Evolutionary conservation across 2,888 invertebrate species (phyloP), one percentile per base, ranked within the genome.

Genomic region (Conchocele bisecta): DNA sequence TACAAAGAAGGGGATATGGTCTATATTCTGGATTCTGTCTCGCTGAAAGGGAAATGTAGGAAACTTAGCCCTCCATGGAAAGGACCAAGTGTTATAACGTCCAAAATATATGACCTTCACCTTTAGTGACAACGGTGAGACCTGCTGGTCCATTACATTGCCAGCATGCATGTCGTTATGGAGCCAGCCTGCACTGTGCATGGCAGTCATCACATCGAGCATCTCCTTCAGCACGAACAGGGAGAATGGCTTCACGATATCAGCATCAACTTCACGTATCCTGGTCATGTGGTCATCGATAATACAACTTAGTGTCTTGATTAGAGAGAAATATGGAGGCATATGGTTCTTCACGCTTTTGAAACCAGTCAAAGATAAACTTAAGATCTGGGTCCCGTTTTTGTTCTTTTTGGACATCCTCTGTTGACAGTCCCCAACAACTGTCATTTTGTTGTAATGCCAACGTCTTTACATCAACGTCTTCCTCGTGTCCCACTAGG

Each of bases 151-250:
- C 80, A 85, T 82, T 1, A 85, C 69, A 64, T 87, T 87, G 6
- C 85, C 85, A 68, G 69, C 71, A 75, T 87, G 86, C 2, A 86
- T 67, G 53, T 87, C 87, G 31, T 75, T 70, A 56, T 87, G 87
- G 4, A 68, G 74, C 82, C 83, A 86, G 24, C 81, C 77, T 60
- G 73, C 82, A 11, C 63, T 59, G 61, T 81, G 82, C 66, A 87
- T 78, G 13, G 51, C 50, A 26, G 77, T 63, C 7, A 82, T 60
- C n/a, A 79, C 83, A 24, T 70, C 73, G 5, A 87, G 61, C 6
- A 83, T 54, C 5, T 81, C 82, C 59, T 85, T 74, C 39, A 85
- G 75, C 11, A 87, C 69, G 72, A 65, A 82, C 20, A 86, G 60
- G 7, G 86, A 86, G 46, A 87, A 82, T 7, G 83, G 81, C 29